Percentiles rank a stretch among this genome's conserved stretches.
Evolutionary conservation across 2,113 vertebrate genomes (phyloP).

Genomic region (Pelodiscus sinensis): DNA sequence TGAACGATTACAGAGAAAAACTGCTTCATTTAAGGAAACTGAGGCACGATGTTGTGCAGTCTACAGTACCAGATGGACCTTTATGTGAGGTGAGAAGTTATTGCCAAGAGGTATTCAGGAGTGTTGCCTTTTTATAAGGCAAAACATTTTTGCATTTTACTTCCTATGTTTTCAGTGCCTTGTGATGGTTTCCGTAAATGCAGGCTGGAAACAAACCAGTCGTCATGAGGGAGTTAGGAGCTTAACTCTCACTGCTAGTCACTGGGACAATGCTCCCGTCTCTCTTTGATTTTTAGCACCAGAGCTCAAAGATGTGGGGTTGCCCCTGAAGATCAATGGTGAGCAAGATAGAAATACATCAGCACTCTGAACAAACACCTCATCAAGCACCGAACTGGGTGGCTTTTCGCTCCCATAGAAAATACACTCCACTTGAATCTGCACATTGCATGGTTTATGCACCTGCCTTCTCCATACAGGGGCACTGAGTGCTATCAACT

Average conservation of each 20-base stretch:
- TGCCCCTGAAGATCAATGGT: neutral
- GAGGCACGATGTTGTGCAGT: constrained; percentile 87
- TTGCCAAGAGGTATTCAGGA: neutral
- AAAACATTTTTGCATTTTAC: neutral
- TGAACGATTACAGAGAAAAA: constrained; percentile 95
- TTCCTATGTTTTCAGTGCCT: neutral
- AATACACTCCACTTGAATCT: neutral
- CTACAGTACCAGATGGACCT: constrained; percentile 77
- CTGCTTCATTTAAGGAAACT: constrained; percentile 93
- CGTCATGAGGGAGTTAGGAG: neutral
- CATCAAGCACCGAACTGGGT: neutral
- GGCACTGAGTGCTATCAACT: neutral
- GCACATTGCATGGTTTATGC: neutral
- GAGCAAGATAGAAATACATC: neutral
- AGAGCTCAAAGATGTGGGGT: neutral
- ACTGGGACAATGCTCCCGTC: neutral
- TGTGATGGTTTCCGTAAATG: neutral
- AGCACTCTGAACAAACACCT: neutral
- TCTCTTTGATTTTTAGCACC: neutral
- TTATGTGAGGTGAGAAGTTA: constrained; percentile 85
- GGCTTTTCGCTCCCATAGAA: neutral
- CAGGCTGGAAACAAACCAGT: neutral
- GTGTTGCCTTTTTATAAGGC: neutral
- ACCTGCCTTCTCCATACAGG: neutral
- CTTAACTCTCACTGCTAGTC: neutral